phyloP scores from a whole-genome alignment of 2,797 vertebrate species.

The Amazona ochrocephala region DNA sequence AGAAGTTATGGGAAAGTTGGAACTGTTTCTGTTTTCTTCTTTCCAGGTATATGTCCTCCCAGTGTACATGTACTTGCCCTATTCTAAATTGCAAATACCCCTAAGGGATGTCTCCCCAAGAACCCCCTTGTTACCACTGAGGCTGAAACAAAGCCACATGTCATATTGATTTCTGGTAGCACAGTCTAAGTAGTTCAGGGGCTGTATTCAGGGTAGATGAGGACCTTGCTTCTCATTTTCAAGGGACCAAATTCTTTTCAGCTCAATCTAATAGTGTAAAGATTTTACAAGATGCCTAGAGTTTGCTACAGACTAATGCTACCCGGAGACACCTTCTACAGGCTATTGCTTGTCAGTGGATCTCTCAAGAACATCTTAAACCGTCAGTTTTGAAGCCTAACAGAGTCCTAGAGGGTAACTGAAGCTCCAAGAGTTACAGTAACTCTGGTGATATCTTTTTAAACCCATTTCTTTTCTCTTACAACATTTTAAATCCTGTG shows the following conservation, averaged over 20 bases:
- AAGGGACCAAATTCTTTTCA: not conserved
- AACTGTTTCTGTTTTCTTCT: not conserved
- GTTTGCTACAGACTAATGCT: not conserved
- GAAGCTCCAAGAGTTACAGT: not conserved
- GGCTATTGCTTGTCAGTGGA: not conserved
- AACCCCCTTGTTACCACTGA: not conserved
- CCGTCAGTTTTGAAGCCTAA: not conserved
- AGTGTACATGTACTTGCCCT: not conserved
- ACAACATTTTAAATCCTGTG: not conserved
- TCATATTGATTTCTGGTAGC: not conserved
- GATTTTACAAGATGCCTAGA: not conserved
- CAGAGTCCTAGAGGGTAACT: not conserved
- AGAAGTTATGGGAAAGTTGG: not conserved
- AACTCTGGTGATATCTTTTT: not conserved
- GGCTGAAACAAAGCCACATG: not conserved
- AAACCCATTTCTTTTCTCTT: not conserved
- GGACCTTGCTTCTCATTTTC: not conserved
- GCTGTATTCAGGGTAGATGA: not conserved
- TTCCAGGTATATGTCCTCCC: not conserved
- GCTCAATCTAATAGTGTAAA: not conserved
- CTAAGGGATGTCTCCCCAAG: not conserved
- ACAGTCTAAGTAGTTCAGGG: not conserved
- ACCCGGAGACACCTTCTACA: not conserved
- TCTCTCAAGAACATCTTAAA: not conserved
- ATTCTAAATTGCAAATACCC: not conserved